A percentile compares a stretch with the other conserved stretches of the same genome.
phyloP scores from a whole-genome alignment of 2,113 vertebrate genomes.

The Embiotoca jacksoni region DNA sequence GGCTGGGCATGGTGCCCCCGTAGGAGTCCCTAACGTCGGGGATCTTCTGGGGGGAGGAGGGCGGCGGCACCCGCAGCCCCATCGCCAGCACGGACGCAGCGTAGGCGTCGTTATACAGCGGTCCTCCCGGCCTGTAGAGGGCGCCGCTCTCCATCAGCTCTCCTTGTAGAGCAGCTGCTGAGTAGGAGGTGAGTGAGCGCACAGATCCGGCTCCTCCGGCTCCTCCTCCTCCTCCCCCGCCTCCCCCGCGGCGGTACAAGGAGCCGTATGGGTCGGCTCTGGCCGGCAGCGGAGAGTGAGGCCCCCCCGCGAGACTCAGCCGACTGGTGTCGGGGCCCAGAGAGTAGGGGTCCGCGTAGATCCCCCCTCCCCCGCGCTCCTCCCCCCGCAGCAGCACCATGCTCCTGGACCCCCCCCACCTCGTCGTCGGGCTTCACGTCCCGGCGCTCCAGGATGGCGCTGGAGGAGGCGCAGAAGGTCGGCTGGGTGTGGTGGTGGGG shows the following conservation, averaged over 20 bases:
- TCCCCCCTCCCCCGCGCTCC: slow-evolving; percentile 77
- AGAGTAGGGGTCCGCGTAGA: slow-evolving; percentile 94
- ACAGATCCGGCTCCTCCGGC: slow-evolving; percentile 88
- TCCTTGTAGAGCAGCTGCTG: slow-evolving; percentile 92
- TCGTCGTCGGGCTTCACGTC: slow-evolving; percentile 97
- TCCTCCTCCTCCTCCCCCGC: slow-evolving; percentile 61
- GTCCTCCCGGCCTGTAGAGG: slow-evolving; percentile 92
- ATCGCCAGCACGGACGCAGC: slow-evolving; percentile 83
- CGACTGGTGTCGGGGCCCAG: slow-evolving; percentile 89
- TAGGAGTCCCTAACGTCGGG: slow-evolving; percentile 89
- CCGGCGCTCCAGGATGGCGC: slow-evolving; percentile 96
- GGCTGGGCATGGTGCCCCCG: slow-evolving; percentile 86
- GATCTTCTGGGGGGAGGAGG: slow-evolving; percentile 94
- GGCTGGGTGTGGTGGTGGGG: slow-evolving; percentile 77
- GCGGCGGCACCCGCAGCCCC: slow-evolving; percentile 89
- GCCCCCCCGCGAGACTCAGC: slow-evolving; percentile 87
- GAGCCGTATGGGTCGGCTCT: slow-evolving; percentile 87
- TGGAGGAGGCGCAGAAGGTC: slow-evolving; percentile 92
- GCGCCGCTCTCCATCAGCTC: slow-evolving; percentile 90
- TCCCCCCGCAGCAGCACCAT: slow-evolving; percentile 95
- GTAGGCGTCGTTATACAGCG: slow-evolving; percentile 90
- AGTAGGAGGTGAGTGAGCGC: slow-evolving; percentile 93
- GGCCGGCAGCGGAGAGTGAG: slow-evolving; percentile 84
- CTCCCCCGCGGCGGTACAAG: slow-evolving; percentile 86
- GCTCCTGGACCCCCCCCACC: slow-evolving; percentile 86